A percentile compares a stretch with the other conserved stretches of the same genome.
phyloP scores from a whole-genome alignment of 1,140 invertebrate species.

The silkworm (Bombyx mori) region DNA sequence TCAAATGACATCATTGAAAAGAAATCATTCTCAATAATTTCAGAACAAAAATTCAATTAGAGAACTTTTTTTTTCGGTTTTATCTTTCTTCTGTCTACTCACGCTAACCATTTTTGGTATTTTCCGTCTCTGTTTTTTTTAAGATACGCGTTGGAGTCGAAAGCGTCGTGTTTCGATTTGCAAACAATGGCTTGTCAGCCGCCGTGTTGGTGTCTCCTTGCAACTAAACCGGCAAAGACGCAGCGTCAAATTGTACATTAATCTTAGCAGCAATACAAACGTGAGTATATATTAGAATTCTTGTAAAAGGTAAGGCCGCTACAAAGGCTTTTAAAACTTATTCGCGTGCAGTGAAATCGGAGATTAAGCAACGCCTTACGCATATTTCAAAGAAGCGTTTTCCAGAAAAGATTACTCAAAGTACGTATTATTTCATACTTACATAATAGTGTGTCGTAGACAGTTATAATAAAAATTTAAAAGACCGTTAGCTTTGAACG shows the following conservation, averaged over 20 bases:
- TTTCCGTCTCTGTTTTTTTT: slow-evolving; percentile 8
- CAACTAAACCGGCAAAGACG: slow-evolving; percentile 40
- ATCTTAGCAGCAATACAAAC: slow-evolving; percentile 2
- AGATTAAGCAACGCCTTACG: too few species aligned
- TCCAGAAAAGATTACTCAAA: too few species aligned
- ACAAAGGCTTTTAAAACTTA: too few species aligned
- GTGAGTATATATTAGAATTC: background rate
- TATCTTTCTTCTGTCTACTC: background rate
- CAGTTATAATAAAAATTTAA: too few species aligned
- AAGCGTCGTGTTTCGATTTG: slow-evolving; percentile 41
- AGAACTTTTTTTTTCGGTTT: background rate
- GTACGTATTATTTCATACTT: too few species aligned
- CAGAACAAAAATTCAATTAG: background rate
- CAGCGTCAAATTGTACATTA: slow-evolving; percentile 41
- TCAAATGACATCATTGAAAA: too few species aligned
- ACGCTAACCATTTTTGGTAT: slow-evolving; percentile 1
- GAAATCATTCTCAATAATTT: too few species aligned
- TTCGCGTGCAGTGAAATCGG: too few species aligned
- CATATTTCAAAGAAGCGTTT: too few species aligned
- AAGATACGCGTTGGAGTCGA: slow-evolving; percentile 11
- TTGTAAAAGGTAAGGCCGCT: too few species aligned
- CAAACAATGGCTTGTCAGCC: slow-evolving; percentile 59
- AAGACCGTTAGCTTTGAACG: too few species aligned
- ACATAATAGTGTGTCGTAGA: too few species aligned
- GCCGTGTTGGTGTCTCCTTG: slow-evolving; percentile 40